These are phyloP conservation scores for Neolamprologus sp. DNA, from an alignment of 2,113 vertebrate species.

Conservation along the genomic window DNA sequence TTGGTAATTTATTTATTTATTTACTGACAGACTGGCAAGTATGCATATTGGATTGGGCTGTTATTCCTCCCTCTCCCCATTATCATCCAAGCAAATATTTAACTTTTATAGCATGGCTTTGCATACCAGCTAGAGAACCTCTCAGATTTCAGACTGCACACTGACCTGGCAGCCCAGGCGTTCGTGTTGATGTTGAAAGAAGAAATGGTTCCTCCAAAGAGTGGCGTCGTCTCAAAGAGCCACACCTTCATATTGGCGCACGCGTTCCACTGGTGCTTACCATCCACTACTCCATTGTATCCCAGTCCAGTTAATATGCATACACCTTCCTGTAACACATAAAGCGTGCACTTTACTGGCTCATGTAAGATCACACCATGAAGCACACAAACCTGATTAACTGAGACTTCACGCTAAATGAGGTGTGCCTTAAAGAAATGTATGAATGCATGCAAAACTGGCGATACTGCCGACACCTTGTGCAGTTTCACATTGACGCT, in stretches of 20 bases:
- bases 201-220: conserved; percentile 88
- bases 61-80: background rate
- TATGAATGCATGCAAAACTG: background rate
- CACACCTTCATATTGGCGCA: conserved; percentile 96
- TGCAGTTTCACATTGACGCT: background rate
- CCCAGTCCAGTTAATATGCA: conserved; percentile 89
- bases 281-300: conserved; percentile 77
- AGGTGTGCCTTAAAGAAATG: background rate
- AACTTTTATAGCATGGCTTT: background rate
- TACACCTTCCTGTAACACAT: conserved; percentile 82
- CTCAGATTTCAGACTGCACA: background rate
- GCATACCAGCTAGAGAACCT: background rate
- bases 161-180: conserved; percentile 91
- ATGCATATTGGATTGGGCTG: background rate
- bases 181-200: conserved; percentile 98
- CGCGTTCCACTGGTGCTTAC: conserved; percentile 80
- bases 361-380: background rate
- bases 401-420: background rate
- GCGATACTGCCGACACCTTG: too few species aligned
- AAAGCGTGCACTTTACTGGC: background rate
- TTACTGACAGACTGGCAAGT: background rate
- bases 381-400: background rate
- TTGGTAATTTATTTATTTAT: background rate
- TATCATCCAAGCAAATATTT: conserved; percentile 20
- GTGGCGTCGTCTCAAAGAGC: conserved; percentile 90